These are phyloP conservation scores for Lycopodina hypogea DNA, from an alignment of 37 sponge, comb jelly and placozoan species.

Conservation along the genomic window DNA sequence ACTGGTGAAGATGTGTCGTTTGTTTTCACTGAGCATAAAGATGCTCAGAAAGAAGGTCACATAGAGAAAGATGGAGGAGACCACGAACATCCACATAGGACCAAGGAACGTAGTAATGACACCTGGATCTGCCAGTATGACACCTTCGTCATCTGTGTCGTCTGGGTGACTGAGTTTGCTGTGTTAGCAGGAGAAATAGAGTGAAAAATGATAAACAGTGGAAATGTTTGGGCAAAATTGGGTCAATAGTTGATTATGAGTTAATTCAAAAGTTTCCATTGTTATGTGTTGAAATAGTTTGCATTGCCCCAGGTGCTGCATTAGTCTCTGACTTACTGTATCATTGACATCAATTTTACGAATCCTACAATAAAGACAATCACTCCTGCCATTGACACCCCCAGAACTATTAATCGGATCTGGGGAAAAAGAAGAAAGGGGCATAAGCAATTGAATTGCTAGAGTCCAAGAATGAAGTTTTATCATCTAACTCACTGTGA, in stretches of 20 bases:
- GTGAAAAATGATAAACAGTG: too few species aligned
- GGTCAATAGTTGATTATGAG: too few species aligned
- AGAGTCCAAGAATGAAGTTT: not conserved
- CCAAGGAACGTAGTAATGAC: not conserved
- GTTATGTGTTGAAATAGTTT: too few species aligned
- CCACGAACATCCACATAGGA: slow-evolving; percentile 6
- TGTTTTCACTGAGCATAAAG: not conserved
- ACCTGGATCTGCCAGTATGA: not conserved
- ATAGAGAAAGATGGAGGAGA: slow-evolving; percentile 9
- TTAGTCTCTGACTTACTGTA: not conserved
- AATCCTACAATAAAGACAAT: slow-evolving; percentile 5
- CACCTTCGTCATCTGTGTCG: not conserved
- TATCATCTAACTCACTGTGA: not conserved
- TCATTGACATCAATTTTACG: not conserved
- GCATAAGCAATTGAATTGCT: too few species aligned
- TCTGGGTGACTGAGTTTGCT: not conserved
- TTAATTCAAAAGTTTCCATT: too few species aligned
- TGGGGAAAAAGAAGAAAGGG: not conserved
- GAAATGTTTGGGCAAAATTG: too few species aligned
- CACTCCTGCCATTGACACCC: slow-evolving; percentile 4
- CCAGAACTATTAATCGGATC: slow-evolving; percentile 18
- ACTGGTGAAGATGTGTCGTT: not conserved
- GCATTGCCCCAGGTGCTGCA: too few species aligned
- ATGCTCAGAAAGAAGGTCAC: not conserved
- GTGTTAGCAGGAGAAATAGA: too few species aligned